Evolutionary conservation across 2,888 invertebrate genomes (phyloP), one percentile per base, ranked within the genome.

Genomic region (Cephus pulcher): DNA sequence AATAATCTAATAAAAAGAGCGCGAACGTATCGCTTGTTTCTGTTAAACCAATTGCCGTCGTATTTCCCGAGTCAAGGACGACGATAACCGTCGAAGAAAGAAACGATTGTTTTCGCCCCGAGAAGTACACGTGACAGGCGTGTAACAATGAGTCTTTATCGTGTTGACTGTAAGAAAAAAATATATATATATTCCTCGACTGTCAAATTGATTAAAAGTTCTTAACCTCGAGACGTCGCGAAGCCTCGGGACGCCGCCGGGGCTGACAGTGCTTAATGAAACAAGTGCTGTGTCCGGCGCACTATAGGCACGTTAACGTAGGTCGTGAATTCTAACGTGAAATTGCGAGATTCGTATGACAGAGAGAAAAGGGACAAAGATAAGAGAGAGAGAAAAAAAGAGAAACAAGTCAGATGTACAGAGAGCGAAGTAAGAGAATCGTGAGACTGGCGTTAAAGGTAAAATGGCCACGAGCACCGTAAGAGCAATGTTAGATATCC

Each of bases 61-160:
- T 15, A 69, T 80, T 75, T 69, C 75, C 74, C 77, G 77, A 79
- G 75, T 35, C 75, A 30, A 35, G 34, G 9, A 56, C 76, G 76
- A 73, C 12, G 78, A 74, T 74, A 76, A 74, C 74, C 4, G 71
- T 78, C 40, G 33, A 69, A 73, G 69, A 23, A 69, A 76, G 56
- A 56, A 79, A 69, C 74, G 35, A 12, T 34, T 34, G 15, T 74
- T 71, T 75, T 56, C 56, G 56, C 1, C 9, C 56, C 9, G 23
- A 56, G 23, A 9, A 56, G 23, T 23, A 9, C 23, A 23, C 56
- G 23, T 9, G 23, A 56, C 23, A 56, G 56, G 0, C 23, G 23
- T 2, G 23, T 23, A 56, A 56, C 56, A 56, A 56, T 56, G 56
- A 56, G 23, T 56, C 56, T 23, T 56, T 56, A 56, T 56, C 56